A percentile compares a stretch with the other conserved stretches of the same genome.
These are phyloP conservation scores for Bucco capensis DNA, from an alignment of 2,113 vertebrate species.

Conservation along the genomic window DNA sequence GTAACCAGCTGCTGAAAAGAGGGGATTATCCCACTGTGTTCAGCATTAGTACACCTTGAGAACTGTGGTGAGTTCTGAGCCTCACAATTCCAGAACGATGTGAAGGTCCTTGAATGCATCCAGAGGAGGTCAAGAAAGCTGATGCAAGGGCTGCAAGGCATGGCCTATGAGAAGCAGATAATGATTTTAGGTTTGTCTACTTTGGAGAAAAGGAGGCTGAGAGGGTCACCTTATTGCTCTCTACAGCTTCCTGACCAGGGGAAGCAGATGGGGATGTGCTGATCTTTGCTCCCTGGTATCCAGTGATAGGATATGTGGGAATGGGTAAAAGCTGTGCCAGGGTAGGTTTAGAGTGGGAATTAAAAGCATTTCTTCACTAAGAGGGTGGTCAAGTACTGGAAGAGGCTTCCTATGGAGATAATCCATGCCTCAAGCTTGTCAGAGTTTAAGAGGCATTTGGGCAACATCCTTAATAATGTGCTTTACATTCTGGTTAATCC, in stretches of 20 bases:
- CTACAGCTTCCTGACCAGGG: neutral
- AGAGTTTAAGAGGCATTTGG: neutral
- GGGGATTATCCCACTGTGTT: neutral
- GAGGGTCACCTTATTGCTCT: neutral
- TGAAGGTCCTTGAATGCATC: neutral
- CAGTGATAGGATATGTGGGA: accelerated
- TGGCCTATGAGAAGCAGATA: neutral
- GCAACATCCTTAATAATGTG: neutral
- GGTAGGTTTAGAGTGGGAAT: neutral
- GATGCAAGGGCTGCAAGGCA: neutral
- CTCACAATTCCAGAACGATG: neutral
- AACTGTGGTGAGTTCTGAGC: neutral
- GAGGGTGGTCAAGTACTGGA: neutral
- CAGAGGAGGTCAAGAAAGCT: neutral
- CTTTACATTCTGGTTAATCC: neutral
- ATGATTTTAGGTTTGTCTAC: neutral
- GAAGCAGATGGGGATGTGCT: neutral
- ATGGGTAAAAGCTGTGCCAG: neutral
- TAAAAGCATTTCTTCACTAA: neutral
- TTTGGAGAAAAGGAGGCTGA: neutral
- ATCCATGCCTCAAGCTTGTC: neutral
- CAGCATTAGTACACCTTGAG: accelerated
- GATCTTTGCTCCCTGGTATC: neutral
- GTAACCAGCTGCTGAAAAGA: neutral
- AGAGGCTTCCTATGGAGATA: neutral